These are phyloP conservation scores for Bostrychus sinensis DNA, from an alignment of 2,113 vertebrate species.

Conservation along the genomic window DNA sequence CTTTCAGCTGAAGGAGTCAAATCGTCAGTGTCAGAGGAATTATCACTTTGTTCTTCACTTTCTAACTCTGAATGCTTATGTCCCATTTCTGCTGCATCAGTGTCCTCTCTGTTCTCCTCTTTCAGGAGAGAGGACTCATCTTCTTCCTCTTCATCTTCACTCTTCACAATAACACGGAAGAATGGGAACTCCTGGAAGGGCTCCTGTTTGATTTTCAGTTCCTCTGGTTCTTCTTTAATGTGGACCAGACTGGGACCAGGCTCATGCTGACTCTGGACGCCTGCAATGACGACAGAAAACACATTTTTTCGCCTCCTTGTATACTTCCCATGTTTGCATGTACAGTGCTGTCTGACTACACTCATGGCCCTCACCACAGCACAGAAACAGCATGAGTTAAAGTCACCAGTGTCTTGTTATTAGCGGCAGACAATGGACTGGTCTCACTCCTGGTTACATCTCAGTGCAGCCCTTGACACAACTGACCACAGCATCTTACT, in stretches of 20 bases:
- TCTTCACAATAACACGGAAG: background rate
- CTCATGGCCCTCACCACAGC: no score
- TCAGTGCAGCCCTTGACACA: no score
- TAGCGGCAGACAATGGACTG: no score
- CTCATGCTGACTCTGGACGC: background rate
- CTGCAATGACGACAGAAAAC: background rate
- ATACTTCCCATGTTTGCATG: no score
- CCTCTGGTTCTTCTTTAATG: background rate
- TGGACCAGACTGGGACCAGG: background rate
- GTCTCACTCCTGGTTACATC: no score
- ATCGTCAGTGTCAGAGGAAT: slow-evolving; percentile 1
- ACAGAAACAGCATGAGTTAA: no score
- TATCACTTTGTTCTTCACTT: background rate
- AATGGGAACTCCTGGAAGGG: background rate
- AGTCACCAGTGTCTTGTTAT: no score
- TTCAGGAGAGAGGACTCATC: background rate
- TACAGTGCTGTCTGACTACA: no score
- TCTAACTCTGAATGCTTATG: background rate
- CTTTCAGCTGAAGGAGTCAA: background rate
- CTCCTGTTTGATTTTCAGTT: background rate
- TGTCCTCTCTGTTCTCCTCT: background rate
- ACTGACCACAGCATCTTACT: no score
- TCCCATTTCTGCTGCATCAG: background rate
- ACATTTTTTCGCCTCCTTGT: no score
- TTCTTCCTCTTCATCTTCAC: background rate